phyloP scores from a whole-genome alignment of 2,888 invertebrate species.

The Keiferia lycopersicella region DNA sequence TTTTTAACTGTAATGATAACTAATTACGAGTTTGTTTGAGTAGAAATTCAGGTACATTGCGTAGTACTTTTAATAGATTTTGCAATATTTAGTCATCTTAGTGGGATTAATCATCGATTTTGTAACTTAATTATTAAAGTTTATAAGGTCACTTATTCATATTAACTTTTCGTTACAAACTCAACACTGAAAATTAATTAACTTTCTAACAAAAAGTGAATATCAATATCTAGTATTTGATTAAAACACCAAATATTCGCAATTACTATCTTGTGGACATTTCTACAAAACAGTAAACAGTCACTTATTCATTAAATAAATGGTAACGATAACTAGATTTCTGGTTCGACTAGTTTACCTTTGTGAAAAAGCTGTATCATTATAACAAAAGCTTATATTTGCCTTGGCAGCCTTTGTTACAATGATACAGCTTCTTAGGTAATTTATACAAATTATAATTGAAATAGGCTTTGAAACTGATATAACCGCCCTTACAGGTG shows the following conservation, averaged over 20 bases:
- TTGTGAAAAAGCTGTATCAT: neutral
- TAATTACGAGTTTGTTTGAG: neutral
- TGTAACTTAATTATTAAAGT: neutral
- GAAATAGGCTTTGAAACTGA: neutral
- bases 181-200: too few species aligned
- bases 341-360: neutral
- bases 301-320: slow-evolving; percentile 1
- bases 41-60: slow-evolving; percentile 13
- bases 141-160: slow-evolving; percentile 12
- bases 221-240: too few species aligned
- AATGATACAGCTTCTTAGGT: too few species aligned
- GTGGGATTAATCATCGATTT: neutral
- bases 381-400: too few species aligned
- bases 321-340: neutral
- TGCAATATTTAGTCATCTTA: neutral
- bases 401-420: too few species aligned
- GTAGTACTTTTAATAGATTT: neutral
- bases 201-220: too few species aligned
- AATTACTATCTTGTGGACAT: too few species aligned
- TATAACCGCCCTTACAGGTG: neutral
- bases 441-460: neutral
- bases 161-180: too few species aligned
- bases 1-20: neutral
- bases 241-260: too few species aligned
- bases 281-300: too few species aligned